These are phyloP conservation scores for Cantharis lateralis DNA, from an alignment of 2,888 invertebrate genomes.

Conservation along the genomic window DNA sequence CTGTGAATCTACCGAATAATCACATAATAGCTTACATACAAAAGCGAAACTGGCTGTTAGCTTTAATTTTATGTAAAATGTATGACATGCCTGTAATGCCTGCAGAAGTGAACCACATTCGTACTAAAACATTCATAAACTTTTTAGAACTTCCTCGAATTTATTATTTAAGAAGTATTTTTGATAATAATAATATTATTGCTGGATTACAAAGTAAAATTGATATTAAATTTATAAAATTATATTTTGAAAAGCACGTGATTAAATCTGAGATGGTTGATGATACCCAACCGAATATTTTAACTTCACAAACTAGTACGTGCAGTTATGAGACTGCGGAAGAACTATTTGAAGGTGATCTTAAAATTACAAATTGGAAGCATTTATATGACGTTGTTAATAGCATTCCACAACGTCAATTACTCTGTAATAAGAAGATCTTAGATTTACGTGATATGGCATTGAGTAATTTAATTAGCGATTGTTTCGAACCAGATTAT, in stretches of 20 bases:
- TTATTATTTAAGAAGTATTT: slow-evolving; percentile 59
- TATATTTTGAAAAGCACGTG: slow-evolving; percentile 54
- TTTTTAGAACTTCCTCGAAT: slow-evolving; percentile 63
- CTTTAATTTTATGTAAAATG: slow-evolving; percentile 69
- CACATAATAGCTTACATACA: slow-evolving; percentile 67
- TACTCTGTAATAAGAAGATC: slow-evolving; percentile 60
- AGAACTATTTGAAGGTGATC: slow-evolving; percentile 45
- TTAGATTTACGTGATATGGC: slow-evolving; percentile 63
- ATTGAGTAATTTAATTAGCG: slow-evolving; percentile 63
- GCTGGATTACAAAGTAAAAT: slow-evolving; percentile 63
- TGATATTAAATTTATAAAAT: slow-evolving; percentile 57
- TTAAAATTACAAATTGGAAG: slow-evolving; percentile 50
- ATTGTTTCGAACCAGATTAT: slow-evolving; percentile 56
- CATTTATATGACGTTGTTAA: slow-evolving; percentile 58
- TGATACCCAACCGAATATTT: slow-evolving; percentile 12
- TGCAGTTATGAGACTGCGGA: slow-evolving; percentile 45
- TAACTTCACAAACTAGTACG: slow-evolving; percentile 28
- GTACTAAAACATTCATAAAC: slow-evolving; percentile 65
- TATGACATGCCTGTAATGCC: slow-evolving; percentile 61
- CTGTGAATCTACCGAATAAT: slow-evolving; percentile 53
- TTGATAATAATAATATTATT: slow-evolving; percentile 63
- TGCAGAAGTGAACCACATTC: slow-evolving; percentile 59
- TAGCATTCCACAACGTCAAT: slow-evolving; percentile 63
- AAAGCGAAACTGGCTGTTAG: slow-evolving; percentile 70
- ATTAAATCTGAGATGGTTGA: slow-evolving; percentile 35